phyloP scores from a whole-genome alignment of 2,888 invertebrate species.

The Troides aeacus region DNA sequence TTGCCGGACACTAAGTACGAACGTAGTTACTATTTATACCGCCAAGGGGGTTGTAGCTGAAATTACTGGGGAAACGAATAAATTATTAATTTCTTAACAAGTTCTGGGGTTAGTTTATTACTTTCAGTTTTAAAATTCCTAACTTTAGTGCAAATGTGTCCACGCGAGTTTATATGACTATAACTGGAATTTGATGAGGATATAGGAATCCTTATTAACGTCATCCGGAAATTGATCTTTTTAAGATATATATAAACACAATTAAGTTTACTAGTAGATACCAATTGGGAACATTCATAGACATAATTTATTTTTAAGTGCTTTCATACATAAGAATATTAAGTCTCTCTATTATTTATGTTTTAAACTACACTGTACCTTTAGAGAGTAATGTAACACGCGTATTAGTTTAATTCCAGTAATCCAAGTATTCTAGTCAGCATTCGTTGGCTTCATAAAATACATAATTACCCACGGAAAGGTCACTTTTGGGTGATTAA shows the following conservation, averaged over 20 bases:
- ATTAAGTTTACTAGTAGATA: background rate
- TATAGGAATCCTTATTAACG: too few relatives aligned
- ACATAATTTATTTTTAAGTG: background rate
- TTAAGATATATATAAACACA: background rate
- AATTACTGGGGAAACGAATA: too few relatives aligned
- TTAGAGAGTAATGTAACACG: slow-evolving; percentile 52
- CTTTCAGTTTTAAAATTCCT: too few relatives aligned
- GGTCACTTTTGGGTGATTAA: slow-evolving; percentile 41
- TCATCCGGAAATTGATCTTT: background rate
- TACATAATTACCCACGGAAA: slow-evolving; percentile 50
- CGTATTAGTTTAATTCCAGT: slow-evolving; percentile 61
- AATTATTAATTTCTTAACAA: too few relatives aligned
- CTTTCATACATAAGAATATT: background rate
- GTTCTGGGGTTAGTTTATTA: too few relatives aligned
- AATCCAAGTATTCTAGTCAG: slow-evolving; percentile 47
- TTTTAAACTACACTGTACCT: background rate
- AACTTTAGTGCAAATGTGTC: too few relatives aligned
- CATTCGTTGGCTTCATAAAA: slow-evolving; percentile 40
- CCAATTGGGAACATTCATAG: background rate
- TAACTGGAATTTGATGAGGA: too few relatives aligned
- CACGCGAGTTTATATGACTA: too few relatives aligned
- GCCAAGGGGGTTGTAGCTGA: too few relatives aligned
- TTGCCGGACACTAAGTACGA: too few relatives aligned
- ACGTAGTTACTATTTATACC: too few relatives aligned
- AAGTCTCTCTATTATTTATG: background rate